These are phyloP conservation scores for Cheilinus undulatus DNA, from an alignment of 2,113 vertebrate genomes.

Conservation along the genomic window DNA sequence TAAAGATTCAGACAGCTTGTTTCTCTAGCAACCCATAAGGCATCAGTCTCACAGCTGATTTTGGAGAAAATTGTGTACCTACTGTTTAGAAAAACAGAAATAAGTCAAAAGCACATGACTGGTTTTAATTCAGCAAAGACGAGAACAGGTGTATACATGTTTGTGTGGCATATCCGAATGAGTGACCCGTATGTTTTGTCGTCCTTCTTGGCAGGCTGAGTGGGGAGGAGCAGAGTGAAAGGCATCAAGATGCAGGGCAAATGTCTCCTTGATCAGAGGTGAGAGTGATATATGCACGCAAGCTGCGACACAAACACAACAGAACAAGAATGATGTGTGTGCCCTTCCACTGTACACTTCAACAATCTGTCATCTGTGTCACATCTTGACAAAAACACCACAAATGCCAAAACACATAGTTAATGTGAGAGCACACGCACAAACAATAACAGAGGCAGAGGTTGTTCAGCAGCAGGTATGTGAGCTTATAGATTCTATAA, in stretches of 20 bases:
- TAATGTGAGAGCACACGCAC: constrained; percentile 2
- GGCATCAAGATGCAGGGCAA: constrained; percentile 46
- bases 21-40: constrained; percentile 30
- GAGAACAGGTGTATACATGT: constrained; percentile 47
- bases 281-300: constrained; percentile 26
- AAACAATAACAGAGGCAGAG: not conserved
- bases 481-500: not conserved
- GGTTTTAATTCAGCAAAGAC: constrained; percentile 19
- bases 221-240: constrained; percentile 21
- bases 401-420: constrained; percentile 7
- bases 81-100: constrained; percentile 36
- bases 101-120: too few species aligned
- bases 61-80: constrained; percentile 51
- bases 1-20: constrained; percentile 37
- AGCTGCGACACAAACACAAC: constrained; percentile 1
- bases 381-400: constrained; percentile 18
- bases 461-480: not conserved
- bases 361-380: constrained; percentile 21
- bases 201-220: constrained; percentile 22
- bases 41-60: constrained; percentile 54
- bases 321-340: not conserved
- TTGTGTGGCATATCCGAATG: constrained; percentile 7
- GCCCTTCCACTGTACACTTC: not conserved
- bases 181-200: constrained; percentile 44
- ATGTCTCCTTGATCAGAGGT: constrained; percentile 64